Evolutionary conservation across 64 coral and sea anemone species (phyloP), one percentile per base, ranked within the genome.

Genomic region (Pocillopora verrucosa): DNA sequence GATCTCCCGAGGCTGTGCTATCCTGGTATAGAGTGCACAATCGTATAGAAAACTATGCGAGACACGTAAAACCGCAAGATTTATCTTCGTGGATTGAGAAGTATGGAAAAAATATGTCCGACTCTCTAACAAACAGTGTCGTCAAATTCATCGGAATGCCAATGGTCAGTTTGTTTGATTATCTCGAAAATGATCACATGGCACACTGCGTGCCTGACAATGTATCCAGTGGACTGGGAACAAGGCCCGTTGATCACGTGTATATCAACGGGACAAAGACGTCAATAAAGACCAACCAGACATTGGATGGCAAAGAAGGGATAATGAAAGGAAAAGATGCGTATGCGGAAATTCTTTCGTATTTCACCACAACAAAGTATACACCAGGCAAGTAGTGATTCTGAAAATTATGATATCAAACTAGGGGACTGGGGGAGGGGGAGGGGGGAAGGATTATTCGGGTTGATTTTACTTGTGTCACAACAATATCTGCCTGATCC

Each of bases 211-310:
- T 90, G 13, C 92, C 92, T 22, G 36, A 62, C 56, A 81, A 77
- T 41, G 73, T 94, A 74, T 83, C 86, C 13, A 89, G 80, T 73
- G 92, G 92, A 12, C 73, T 94, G 74, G 87, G 72, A 56, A 89
- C 79, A 20, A 76, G 80, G 60, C 92, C 92, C 17, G 72, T 94
- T 24, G 34, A 59, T 59, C 79, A 87, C 63, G 75, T 94, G 0
- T 94, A 90, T 72, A 16, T 73, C 24, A 87, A 94, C 36, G 92
- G 92, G 20, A 86, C 80, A 72, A 73, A 56, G 41, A 94, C 92
- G 22, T 72, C 78, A 10, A 6, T 73, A 45, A 59, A 14, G 61
- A 87, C 92, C 12, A 78, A 57, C 30, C 60, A 41, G 19, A 74
- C 63, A 73, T 36, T 94, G 16, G 79, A 65, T 26, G 64, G 61